phyloP scores from a whole-genome alignment of 2,113 vertebrate genomes.

The Marmota flaviventris region DNA sequence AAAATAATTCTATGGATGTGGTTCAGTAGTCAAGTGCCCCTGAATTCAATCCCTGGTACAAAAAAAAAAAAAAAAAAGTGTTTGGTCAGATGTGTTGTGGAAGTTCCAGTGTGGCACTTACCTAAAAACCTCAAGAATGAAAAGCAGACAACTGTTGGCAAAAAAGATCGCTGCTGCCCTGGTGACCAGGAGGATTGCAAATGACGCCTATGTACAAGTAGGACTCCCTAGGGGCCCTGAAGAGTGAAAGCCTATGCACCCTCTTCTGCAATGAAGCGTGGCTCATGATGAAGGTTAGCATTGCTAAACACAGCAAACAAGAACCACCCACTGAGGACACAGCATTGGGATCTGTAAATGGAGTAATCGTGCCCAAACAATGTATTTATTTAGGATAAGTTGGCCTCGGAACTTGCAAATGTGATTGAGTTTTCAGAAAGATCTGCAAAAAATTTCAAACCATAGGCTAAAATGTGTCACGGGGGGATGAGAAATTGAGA shows the following conservation, averaged over 20 bases:
- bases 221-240: background rate
- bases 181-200: background rate
- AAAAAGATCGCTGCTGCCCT: background rate
- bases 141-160: background rate
- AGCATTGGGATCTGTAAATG: accelerated
- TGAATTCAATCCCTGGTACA: no score
- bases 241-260: background rate
- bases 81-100: background rate
- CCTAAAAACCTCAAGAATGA: background rate
- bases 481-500: background rate
- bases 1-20: no score
- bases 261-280: background rate
- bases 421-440: background rate
- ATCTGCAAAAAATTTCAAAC: constrained; percentile 25
- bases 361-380: background rate
- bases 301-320: background rate
- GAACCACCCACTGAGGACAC: background rate
- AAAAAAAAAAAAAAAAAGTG: background rate
- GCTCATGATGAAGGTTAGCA: background rate
- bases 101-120: background rate
- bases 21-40: no score
- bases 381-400: background rate
- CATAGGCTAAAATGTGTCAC: background rate
- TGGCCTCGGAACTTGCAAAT: background rate
- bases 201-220: background rate